Evolutionary conservation across 2,113 vertebrate species (phyloP).

Genomic region (Pantherophis guttatus): DNA sequence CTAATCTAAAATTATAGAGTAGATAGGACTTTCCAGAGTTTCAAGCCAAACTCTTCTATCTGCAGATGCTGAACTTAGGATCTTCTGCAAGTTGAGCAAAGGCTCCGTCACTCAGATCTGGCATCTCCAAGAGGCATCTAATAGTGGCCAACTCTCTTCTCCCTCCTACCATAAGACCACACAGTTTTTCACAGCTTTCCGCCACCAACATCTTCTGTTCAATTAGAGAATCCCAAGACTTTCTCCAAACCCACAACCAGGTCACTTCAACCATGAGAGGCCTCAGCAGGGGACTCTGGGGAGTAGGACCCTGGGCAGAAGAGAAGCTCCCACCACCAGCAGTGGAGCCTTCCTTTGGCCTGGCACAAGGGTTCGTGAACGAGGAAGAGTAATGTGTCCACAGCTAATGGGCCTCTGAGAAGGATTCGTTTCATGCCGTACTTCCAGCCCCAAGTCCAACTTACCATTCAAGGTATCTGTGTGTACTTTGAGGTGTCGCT

Average conservation of each 20-base stretch:
- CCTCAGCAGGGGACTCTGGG: neutral
- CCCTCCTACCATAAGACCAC: neutral
- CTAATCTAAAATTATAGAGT: neutral
- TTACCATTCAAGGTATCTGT: conserved; percentile 89
- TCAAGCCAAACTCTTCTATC: neutral
- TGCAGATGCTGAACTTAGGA: neutral
- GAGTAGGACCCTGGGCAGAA: too few species aligned
- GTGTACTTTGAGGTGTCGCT: conserved; percentile 97
- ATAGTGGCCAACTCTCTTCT: neutral
- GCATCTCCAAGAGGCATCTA: neutral
- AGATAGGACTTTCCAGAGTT: neutral
- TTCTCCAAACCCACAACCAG: neutral
- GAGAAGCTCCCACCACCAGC: neutral
- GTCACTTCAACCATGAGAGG: neutral
- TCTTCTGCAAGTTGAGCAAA: neutral
- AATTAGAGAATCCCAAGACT: neutral
- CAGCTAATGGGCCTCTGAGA: neutral
- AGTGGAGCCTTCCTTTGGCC: neutral
- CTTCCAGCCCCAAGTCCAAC: neutral
- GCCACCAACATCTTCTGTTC: neutral
- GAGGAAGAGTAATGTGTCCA: neutral
- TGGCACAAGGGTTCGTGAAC: neutral
- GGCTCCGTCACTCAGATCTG: neutral
- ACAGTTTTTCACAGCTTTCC: neutral
- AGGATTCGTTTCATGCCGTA: neutral